phyloP scores from a whole-genome alignment of 2,888 invertebrate species.

The Athetis lepigone region DNA sequence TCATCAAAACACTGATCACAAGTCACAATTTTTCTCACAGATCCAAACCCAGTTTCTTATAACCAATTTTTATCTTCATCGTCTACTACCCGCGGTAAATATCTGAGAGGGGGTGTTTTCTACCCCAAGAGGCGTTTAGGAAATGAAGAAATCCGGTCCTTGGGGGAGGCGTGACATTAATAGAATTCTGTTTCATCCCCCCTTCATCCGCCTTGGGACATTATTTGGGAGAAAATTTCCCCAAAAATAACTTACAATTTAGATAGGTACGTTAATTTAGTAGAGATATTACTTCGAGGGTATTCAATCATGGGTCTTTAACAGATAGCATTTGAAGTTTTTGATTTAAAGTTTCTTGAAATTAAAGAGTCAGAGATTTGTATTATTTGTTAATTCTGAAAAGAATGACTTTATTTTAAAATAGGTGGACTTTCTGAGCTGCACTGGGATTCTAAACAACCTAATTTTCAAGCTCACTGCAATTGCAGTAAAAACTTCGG shows the following conservation, averaged over 20 bases:
- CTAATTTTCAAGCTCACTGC: not conserved
- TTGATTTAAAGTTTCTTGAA: conserved; percentile 27
- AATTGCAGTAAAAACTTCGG: not conserved
- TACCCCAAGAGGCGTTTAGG: conserved; percentile 73
- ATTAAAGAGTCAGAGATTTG: not conserved
- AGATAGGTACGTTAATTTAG: conserved; percentile 54
- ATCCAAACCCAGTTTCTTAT: conserved; percentile 29
- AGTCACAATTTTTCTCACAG: conserved; percentile 21
- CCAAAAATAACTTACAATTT: conserved; percentile 63
- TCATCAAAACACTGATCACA: too few relatives aligned
- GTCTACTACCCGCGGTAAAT: conserved; percentile 62
- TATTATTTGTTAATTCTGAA: not conserved
- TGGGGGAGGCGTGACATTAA: conserved; percentile 71
- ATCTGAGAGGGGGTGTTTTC: conserved; percentile 61
- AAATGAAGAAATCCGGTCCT: conserved; percentile 84
- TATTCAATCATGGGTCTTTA: conserved; percentile 36
- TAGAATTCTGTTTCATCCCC: conserved; percentile 75
- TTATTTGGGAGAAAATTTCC: conserved; percentile 66
- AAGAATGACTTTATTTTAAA: not conserved
- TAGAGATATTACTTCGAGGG: conserved; percentile 35
- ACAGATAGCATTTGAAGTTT: conserved; percentile 24
- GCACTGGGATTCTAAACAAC: not conserved
- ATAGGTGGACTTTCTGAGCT: conserved; percentile 1
- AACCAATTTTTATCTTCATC: conserved; percentile 52
- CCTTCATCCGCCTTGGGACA: conserved; percentile 67